Conservation (phyloP, 2,888 invertebrate species). For the Tiphia femorata region DNA sequence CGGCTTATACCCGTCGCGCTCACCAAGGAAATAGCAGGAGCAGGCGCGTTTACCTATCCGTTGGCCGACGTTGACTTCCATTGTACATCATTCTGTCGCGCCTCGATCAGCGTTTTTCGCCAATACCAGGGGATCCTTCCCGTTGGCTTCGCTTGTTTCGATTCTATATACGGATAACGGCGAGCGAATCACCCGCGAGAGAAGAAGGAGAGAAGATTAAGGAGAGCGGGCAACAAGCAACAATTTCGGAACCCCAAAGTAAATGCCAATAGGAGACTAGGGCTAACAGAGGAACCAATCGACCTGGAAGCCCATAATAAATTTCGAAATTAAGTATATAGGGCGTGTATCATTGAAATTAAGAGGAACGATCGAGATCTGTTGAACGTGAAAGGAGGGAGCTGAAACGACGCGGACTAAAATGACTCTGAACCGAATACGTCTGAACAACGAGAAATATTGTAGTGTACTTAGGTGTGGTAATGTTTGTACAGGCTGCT, state of each 20-base stretch:
- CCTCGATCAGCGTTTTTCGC: constrained; percentile 30
- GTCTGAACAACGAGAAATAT: too few species aligned
- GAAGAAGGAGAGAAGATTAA: not conserved
- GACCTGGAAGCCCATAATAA: too few species aligned
- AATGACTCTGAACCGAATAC: too few species aligned
- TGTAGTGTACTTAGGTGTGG: too few species aligned
- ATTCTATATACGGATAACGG: constrained; percentile 6
- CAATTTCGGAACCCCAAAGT: too few species aligned
- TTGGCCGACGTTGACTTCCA: constrained; percentile 20
- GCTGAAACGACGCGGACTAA: too few species aligned
- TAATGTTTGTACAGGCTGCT: too few species aligned
- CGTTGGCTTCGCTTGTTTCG: not conserved
- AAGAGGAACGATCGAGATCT: too few species aligned
- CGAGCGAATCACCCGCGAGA: not conserved
- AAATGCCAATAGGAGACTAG: not conserved
- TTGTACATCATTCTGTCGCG: constrained; percentile 26
- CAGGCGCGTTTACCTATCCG: constrained; percentile 2
- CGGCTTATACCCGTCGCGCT: not conserved
- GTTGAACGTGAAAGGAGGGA: too few species aligned
- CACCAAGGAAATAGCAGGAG: not conserved
- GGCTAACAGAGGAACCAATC: too few species aligned
- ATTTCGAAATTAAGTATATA: too few species aligned
- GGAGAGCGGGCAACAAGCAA: not conserved
- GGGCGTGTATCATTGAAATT: too few species aligned
- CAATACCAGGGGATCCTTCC: constrained; percentile 17